Conservation (phyloP, 64 coral and sea anemone genomes). For the Acropora yongei region DNA sequence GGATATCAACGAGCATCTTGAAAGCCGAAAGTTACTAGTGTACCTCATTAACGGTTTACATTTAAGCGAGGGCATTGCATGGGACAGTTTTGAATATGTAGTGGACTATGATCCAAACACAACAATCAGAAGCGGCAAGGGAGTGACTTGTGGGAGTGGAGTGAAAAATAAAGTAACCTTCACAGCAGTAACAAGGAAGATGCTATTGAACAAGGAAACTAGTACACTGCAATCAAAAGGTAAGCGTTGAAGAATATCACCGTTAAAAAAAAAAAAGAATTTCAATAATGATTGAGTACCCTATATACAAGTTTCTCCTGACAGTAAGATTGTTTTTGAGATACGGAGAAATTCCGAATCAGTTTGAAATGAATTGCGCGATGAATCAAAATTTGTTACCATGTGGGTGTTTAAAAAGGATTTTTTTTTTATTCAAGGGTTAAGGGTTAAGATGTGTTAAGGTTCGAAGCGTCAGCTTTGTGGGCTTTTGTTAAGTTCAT, state of each 20-base stretch:
- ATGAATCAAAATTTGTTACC: too few species aligned
- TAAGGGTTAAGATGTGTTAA: too few species aligned
- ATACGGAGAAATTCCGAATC: too few species aligned
- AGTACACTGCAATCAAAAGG: background rate
- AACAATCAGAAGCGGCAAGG: background rate
- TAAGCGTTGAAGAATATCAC: background rate
- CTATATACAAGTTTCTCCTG: too few species aligned
- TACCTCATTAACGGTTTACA: constrained; percentile 19
- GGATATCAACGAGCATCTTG: background rate
- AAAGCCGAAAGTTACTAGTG: background rate
- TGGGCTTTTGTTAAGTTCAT: too few species aligned
- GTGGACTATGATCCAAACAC: constrained; percentile 57
- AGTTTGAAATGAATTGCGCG: too few species aligned
- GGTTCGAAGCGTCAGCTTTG: too few species aligned
- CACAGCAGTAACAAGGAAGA: background rate
- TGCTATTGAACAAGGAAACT: background rate
- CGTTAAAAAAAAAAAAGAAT: too few species aligned
- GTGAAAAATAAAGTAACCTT: constrained; percentile 48
- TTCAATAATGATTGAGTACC: too few species aligned
- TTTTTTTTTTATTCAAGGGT: too few species aligned
- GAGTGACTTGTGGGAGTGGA: constrained; percentile 4
- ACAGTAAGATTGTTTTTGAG: too few species aligned
- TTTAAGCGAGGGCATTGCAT: constrained; percentile 41
- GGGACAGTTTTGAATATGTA: constrained; percentile 56
- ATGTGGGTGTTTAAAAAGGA: too few species aligned